Evolutionary conservation across 2,888 invertebrate species (phyloP).

Genomic region (Drymonia ruficornis): DNA sequence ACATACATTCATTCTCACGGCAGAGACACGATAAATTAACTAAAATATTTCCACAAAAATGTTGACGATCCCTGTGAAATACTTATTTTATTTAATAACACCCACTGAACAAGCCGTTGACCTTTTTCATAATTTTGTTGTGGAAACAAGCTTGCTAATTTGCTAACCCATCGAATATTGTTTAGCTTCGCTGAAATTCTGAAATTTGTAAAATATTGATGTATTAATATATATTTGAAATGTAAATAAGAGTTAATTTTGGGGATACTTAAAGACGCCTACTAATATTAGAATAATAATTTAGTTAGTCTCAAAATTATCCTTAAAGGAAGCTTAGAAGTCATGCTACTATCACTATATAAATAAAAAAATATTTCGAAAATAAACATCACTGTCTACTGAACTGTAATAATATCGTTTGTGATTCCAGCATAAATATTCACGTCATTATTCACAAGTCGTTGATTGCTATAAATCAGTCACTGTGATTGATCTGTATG

Average conservation of each 20-base stretch:
- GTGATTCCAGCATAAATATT: constrained; percentile 8
- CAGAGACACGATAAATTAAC: neutral
- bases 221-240: constrained; percentile 15
- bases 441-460: constrained; percentile 15
- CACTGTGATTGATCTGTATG: constrained; percentile 19
- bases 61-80: constrained; percentile 11
- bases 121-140: constrained; percentile 33
- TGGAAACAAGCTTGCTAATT: constrained; percentile 33
- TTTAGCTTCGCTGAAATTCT: constrained; percentile 21
- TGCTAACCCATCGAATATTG: constrained; percentile 23
- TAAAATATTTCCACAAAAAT: constrained; percentile 7
- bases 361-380: neutral
- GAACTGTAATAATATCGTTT: constrained; percentile 17
- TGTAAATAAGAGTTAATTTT: neutral
- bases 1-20: neutral
- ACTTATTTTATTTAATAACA: constrained; percentile 18
- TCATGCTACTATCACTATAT: too few species aligned
- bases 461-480: constrained; percentile 18
- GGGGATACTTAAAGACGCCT: neutral
- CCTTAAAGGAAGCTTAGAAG: too few species aligned
- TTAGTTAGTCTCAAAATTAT: too few species aligned
- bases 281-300: too few species aligned
- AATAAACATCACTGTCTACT: constrained; percentile 10
- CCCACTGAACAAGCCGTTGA: constrained; percentile 25
- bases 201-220: constrained; percentile 20